Evolutionary conservation across 2,888 invertebrate species (phyloP), one percentile per base, ranked within the genome.

Genomic region (Pachycephus smyrnensis): DNA sequence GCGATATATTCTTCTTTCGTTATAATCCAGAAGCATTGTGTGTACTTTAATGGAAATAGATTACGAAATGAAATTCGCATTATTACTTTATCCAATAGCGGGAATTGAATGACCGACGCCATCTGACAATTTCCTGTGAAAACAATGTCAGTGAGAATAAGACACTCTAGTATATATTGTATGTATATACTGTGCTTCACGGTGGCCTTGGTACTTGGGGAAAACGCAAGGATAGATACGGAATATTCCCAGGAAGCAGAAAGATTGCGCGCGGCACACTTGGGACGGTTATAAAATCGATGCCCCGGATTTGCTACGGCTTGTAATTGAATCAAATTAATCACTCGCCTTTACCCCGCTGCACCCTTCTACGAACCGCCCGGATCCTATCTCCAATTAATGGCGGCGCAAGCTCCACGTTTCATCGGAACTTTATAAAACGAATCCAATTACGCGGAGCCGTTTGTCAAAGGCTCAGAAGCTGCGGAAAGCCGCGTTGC

Each of bases 321-420:
- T 87, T 84, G 84, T 88, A 88, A 88, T 87, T 87, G 88, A 87
- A 88, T 88, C 84, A 86, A 88, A 88, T 88, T 88, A 88, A 88
- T 88, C 86, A 88, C 82, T 78, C 83, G 79, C 79, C 84, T 82
- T 82, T 77, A 80, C 9, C 84, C 84, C 78, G 85, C 84, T 75
- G 81, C 84, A 71, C 84, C 82, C 79, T 82, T 84, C 77, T 81
- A 84, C 80, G 83, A 80, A 40, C 69, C 80, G 31, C 40, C 75
- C 80, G 77, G 55, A 81, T 83, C 82, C 84, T 82, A 82, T 87
- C 86, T 83, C 83, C 86, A 85, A 85, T 86, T 86, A 88, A 88
- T 87, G 86, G 84, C 84, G 83, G 82, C 55, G 23, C 81, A 85
- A 81, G 77, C 83, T 83, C 83, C 84, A 77, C 84, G 84, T 88